These are phyloP conservation scores for Euglossa dilemma DNA, from an alignment of 1,140 invertebrate species.

Conservation along the genomic window DNA sequence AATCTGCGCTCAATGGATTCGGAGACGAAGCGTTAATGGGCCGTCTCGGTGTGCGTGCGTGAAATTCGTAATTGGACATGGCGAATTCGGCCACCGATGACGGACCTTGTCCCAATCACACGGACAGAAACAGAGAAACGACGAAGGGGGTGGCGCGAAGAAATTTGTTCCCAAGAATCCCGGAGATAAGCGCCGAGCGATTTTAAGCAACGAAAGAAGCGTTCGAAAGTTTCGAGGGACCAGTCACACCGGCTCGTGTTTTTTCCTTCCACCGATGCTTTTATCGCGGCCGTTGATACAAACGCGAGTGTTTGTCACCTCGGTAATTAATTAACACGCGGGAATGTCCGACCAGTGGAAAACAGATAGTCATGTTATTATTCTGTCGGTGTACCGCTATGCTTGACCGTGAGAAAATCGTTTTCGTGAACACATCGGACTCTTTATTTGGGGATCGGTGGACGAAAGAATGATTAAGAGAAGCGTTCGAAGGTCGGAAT, in stretches of 20 bases:
- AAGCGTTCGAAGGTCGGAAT: not conserved
- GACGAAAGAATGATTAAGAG: too few relatives aligned
- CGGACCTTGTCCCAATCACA: not conserved
- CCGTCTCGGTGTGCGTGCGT: not conserved
- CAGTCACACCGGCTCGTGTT: not conserved
- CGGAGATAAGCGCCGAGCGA: too few relatives aligned
- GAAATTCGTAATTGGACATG: not conserved
- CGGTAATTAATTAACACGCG: constrained; percentile 53
- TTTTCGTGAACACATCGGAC: too few relatives aligned
- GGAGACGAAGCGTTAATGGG: constrained; percentile 25
- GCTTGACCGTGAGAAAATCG: not conserved
- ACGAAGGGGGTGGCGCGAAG: too few relatives aligned
- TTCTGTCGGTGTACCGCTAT: not conserved
- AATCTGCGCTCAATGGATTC: constrained; percentile 31
- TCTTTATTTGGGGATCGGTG: too few relatives aligned
- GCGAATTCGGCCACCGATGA: not conserved
- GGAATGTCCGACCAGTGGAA: constrained; percentile 8
- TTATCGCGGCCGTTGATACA: constrained; percentile 41
- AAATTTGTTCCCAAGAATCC: too few relatives aligned
- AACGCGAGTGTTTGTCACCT: constrained; percentile 6
- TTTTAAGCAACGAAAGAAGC: too few relatives aligned
- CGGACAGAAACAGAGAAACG: too few relatives aligned
- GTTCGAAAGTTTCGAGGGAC: too few relatives aligned
- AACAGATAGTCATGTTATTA: constrained; percentile 18
- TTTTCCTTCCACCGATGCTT: constrained; percentile 6